Percentiles rank a stretch among this genome's conserved stretches.
Conservation (phyloP, 2,797 vertebrate genomes). For the Leucoraja ocellata region DNA sequence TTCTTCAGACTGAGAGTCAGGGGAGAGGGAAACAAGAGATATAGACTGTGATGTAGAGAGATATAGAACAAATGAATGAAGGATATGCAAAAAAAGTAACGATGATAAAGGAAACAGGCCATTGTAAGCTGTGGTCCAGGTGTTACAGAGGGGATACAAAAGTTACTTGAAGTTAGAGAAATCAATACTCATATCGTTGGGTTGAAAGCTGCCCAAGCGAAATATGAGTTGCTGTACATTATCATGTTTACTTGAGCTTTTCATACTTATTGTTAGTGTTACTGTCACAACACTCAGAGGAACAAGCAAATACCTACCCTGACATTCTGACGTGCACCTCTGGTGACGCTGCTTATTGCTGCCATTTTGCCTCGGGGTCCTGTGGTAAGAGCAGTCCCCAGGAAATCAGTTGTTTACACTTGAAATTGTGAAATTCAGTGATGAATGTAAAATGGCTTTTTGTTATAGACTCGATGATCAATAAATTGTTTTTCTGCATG, state of each 20-base stretch:
- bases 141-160: no score
- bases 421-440: not conserved
- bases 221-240: not conserved
- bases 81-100: no score
- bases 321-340: not conserved
- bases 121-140: no score
- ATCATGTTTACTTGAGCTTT: not conserved
- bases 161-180: no score
- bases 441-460: not conserved
- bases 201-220: no score
- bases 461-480: not conserved
- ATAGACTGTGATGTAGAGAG: no score
- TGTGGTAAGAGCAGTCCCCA: not conserved
- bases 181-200: no score
- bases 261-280: not conserved
- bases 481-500: not conserved
- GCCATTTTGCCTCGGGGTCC: not conserved
- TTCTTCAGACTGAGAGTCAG: no score
- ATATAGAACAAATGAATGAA: no score
- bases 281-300: not conserved
- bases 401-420: not conserved
- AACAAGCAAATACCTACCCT: not conserved
- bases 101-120: no score
- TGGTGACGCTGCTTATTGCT: not conserved
- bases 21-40: no score